phyloP scores from a whole-genome alignment of 2,888 invertebrate species.

The Gryllus longicercus region DNA sequence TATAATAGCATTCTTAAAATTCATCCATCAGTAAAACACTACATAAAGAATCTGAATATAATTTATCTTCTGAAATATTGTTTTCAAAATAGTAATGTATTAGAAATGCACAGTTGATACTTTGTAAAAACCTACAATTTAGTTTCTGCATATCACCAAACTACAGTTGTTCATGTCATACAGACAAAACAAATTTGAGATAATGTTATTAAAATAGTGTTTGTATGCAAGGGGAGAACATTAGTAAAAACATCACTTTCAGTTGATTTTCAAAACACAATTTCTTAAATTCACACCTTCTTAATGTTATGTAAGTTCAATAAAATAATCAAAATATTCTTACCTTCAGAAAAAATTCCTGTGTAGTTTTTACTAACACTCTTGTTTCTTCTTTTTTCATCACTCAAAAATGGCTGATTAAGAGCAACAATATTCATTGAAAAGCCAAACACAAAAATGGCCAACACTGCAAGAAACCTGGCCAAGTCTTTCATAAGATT shows the following conservation, averaged over 20 bases:
- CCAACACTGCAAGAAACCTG: conserved; percentile 94
- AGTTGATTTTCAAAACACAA: not conserved
- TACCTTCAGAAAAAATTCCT: conserved; percentile 71
- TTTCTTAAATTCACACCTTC: not conserved
- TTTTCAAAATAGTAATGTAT: not conserved
- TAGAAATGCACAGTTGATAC: too few species aligned
- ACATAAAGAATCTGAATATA: not conserved
- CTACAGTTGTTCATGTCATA: not conserved
- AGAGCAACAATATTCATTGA: conserved; percentile 95
- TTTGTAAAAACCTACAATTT: not conserved
- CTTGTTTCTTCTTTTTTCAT: conserved; percentile 51
- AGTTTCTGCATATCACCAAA: not conserved
- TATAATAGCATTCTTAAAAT: too few species aligned
- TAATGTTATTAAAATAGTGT: not conserved
- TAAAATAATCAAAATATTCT: conserved; percentile 44
- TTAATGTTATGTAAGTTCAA: not conserved
- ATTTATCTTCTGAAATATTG: not conserved
- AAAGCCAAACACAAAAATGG: conserved; percentile 98
- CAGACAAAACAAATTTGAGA: not conserved
- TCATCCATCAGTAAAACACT: too few species aligned
- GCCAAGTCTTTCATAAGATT: conserved; percentile 90
- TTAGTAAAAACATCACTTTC: not conserved
- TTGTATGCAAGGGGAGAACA: conserved; percentile 11
- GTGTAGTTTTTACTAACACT: conserved; percentile 42
- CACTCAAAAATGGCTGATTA: conserved; percentile 86